Evolutionary conservation across 2,113 vertebrate genomes (phyloP), one percentile per base, ranked within the genome.

Genomic region (Ahaetulla prasina): DNA sequence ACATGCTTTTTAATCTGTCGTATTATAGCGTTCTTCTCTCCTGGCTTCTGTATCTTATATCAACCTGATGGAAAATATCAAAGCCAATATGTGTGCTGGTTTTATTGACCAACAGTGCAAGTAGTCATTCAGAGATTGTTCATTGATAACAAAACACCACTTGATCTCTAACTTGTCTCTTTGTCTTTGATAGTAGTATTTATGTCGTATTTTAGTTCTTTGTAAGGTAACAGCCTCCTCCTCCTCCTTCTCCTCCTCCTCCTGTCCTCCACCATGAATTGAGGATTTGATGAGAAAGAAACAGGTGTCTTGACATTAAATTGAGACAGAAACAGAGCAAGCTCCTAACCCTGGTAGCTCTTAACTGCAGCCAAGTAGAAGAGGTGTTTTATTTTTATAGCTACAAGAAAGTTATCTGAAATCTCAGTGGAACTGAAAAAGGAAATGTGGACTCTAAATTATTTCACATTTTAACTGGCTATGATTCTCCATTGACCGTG

Each of bases 361-460:
- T 60, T 91, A 91, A 60, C 85, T 87, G 85, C n/a, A 89, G 90
- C 53, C 54, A 60, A 60, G 90, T 85, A 47, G 47, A 93, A 93
- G 45, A 63, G 47, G 47, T 89, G 47, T 85, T 91, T 93, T 89
- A 53, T 91, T 91, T 91, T 91, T 68, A 93, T 89, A 63, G 90
- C 89, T 89, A 63, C 25, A 47, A 89, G 45, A 27, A 85, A 89
- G 90, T 63, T 68, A 92, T 89, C 93, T 91, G 87, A 60, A 68
- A 93, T 91, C 12, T 89, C 90, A 91, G 12, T 45, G 35, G 74
- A 50, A 39, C 18, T 86, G 47, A 85, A 91, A 60, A 85, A 39
- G 53, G 7, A 68, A 91, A 89, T 55, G 16, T 43, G 23, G 60
- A 86, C 85, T 86, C 54, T 86, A 90, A 60, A 90, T 86, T 53